These are phyloP conservation scores for Drosophila sucinea DNA, from an alignment of 1,140 invertebrate genomes.

Conservation along the genomic window DNA sequence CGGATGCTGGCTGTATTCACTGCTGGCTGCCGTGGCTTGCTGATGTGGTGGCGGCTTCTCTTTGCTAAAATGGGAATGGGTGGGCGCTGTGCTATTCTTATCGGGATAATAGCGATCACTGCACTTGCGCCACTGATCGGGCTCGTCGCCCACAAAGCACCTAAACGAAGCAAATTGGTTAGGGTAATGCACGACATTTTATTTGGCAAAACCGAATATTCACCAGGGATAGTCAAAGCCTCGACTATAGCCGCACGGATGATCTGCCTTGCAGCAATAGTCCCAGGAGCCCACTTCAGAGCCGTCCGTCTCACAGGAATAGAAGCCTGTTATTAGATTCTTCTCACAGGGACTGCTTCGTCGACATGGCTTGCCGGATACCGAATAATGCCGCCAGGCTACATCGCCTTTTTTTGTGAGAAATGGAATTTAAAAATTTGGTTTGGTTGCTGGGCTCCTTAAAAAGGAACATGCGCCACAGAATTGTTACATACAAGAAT, in stretches of 20 bases:
- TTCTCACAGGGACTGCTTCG: conserved; percentile 87
- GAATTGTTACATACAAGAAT: conserved; percentile 22
- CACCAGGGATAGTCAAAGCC: conserved; percentile 91
- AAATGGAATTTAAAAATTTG: conserved; percentile 49
- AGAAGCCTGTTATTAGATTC: conserved; percentile 89
- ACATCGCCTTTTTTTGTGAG: conserved; percentile 69
- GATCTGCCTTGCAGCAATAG: conserved; percentile 91
- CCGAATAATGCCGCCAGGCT: conserved; percentile 89
- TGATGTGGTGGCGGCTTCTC: conserved; percentile 70
- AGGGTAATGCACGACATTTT: neutral
- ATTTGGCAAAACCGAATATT: neutral
- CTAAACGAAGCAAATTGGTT: conserved; percentile 79
- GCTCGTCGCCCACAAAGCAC: conserved; percentile 90
- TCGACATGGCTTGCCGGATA: conserved; percentile 90
- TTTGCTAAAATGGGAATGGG: conserved; percentile 72
- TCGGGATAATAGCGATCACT: conserved; percentile 90
- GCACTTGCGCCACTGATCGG: conserved; percentile 92
- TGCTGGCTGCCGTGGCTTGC: conserved; percentile 57
- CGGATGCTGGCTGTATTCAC: conserved; percentile 76
- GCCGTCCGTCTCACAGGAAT: conserved; percentile 90
- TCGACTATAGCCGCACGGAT: conserved; percentile 91
- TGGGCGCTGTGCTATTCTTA: conserved; percentile 53
- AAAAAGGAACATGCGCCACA: conserved; percentile 1
- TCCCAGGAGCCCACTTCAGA: conserved; percentile 89
- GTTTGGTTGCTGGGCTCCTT: neutral